Base-by-base conservation (phyloP, 2,113 vertebrate species). In the Apteryx mantelli region DNA sequence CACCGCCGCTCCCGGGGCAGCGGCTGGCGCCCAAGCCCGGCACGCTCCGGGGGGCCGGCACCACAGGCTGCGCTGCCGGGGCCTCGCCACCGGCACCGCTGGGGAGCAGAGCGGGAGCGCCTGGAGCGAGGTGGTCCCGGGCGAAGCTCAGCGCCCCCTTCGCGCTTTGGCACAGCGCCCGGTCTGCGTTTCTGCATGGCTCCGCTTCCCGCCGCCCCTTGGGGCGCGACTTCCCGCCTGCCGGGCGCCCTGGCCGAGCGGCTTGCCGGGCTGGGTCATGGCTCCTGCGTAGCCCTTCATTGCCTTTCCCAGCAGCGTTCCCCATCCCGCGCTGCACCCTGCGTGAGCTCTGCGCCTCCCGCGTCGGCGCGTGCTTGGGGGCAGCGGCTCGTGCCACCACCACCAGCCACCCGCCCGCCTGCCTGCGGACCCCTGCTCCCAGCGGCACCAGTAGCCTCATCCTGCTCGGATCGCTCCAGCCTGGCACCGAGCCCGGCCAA, bases 161-260 rank as follows among this genome's bases (percentile, higher is more conserved):
- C 5, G 46, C 44, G 6, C 13, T 46, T 46, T 38, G 36, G 36
- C 36, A 38, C 36, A 38, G 36, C 36, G 36, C 36, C 36, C 44
- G 16, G 44, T 17, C 13, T 14, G 69, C 40, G 65, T 60, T 82
- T 58, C 0, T 1, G 75, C 78, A 20, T 34, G 9, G 81, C 76
- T 86, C 69, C 5, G 3, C 89, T 75, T 69, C 76, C 60, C 0
- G 0, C 50, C 4, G 18, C 68, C 36, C 56, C 84, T 89, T 42
- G 18, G 90, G 95, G n/a, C 80, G 30, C 3, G 2, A 95, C 95
- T 95, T 96, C 96, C 94, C 95, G 22, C 81, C 81, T 91, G 53
- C 82, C 7, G 4, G 75, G 70, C 19, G 50, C 76, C 81, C 60
- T 20, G 1, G 46, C 70, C 30, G 6, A 69, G 21, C 5, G 4